These are phyloP conservation scores for Apotomis betuletana DNA, from an alignment of 2,888 invertebrate species.

Conservation along the genomic window DNA sequence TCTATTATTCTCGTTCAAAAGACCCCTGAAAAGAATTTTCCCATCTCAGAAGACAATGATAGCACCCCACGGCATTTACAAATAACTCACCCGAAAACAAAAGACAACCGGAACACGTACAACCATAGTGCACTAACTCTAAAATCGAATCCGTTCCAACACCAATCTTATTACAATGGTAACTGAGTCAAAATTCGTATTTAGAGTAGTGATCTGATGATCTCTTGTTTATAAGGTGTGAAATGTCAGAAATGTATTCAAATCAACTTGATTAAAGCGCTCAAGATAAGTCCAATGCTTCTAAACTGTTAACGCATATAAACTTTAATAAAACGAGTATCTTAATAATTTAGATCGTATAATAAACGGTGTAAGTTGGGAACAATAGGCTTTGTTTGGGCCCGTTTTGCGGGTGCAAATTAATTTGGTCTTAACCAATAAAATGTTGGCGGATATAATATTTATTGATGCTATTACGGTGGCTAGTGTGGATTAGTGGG, in stretches of 20 bases:
- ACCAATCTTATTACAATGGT: background rate
- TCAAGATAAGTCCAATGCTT: conserved; percentile 10
- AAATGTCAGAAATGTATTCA: conserved; percentile 22
- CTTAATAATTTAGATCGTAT: conserved; percentile 47
- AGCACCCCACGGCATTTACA: conserved; percentile 16
- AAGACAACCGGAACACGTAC: conserved; percentile 8
- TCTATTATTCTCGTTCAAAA: conserved; percentile 14
- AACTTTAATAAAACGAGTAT: conserved; percentile 25
- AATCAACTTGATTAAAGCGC: conserved; percentile 24
- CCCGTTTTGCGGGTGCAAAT: conserved; percentile 50
- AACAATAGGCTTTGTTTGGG: conserved; percentile 59
- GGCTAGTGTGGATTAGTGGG: conserved; percentile 18
- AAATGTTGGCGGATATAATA: conserved; percentile 47
- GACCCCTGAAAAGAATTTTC: background rate
- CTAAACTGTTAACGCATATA: conserved; percentile 29
- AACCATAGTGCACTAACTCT: background rate
- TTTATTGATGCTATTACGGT: conserved; percentile 34
- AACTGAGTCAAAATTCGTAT: background rate
- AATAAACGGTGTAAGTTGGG: conserved; percentile 69
- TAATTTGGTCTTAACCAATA: conserved; percentile 54
- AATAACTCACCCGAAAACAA: conserved; percentile 29
- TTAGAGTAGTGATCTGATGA: background rate
- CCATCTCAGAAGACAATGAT: conserved; percentile 7
- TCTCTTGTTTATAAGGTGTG: background rate
- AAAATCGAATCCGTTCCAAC: background rate